phyloP scores from a whole-genome alignment of 2,888 invertebrate species.

The Mylabris sibirica region DNA sequence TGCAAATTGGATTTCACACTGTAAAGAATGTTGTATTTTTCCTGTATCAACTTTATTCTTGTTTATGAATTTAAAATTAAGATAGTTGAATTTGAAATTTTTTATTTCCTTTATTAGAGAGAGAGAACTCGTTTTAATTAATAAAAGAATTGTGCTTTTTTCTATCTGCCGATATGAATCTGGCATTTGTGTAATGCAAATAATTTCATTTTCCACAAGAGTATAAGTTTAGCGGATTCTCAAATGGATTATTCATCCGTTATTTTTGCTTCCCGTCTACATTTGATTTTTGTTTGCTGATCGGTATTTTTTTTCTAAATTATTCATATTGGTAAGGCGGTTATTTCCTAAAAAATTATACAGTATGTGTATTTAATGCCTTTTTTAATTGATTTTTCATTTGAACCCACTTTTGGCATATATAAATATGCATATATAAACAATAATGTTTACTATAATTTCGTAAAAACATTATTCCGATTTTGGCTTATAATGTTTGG shows the following conservation, averaged over 20 bases:
- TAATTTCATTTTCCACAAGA: not conserved
- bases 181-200: not conserved
- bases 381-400: not conserved
- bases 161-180: not conserved
- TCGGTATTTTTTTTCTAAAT: not conserved
- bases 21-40: not conserved
- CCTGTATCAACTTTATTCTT: not conserved
- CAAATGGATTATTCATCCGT: not conserved
- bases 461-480: not conserved
- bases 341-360: not conserved
- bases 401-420: not conserved
- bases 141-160: not conserved
- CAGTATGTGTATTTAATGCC: not conserved
- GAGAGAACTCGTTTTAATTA: no score
- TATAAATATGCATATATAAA: no score
- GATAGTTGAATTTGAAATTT: no score
- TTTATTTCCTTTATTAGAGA: no score
- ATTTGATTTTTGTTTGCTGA: not conserved
- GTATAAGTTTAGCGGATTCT: not conserved
- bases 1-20: not conserved
- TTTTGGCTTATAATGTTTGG: not conserved
- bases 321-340: not conserved
- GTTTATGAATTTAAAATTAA: not conserved
- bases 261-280: not conserved
- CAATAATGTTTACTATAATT: not conserved